Base-by-base conservation (phyloP, 2,113 vertebrate species). In the Cebidichthys violaceus region DNA sequence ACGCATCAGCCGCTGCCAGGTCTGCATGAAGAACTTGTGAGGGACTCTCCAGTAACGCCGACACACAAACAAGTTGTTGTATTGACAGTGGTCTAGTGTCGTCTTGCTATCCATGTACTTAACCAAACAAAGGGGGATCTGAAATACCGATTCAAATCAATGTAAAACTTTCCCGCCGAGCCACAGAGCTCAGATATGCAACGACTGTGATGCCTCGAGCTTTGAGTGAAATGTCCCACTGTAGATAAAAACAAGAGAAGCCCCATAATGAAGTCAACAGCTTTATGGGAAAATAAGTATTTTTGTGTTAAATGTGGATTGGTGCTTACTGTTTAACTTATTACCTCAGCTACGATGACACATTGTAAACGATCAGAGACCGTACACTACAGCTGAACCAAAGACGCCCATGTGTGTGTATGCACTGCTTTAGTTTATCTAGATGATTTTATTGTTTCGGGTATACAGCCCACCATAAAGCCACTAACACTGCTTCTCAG, bases 21-120 rank as follows among this genome's bases (percentile, higher is more conserved):
- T 99, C 86, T 99, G 98, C 93, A 99, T 99, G 98, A 99, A 99
- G 95, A 99, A 99, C 94, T 90, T 99, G 90, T 99, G 95, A 97
- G 52, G 75, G 82, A 31, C 45, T 66, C 14, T 0, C n/a, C 14
- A 47, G 50, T 13, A 6, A 22, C 9, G 4, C 65, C 20, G 60
- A 45, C 75, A 35, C 22, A 29, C 22, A 22, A 4, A 70, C 27
- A 70, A 65, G 65, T 2, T 13, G 29, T 50, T 73, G 57, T 70
- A 52, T 9, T 27, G 60, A 52, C 64, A 37, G 47, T 52, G 81
- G 57, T 59, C 29, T n/a, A 35, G 31, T 52, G 45, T 57, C 15
- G 2, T 78, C 50, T 67, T 64, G 65, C 18, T 70, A 10, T 62
- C 68, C 27, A 17, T 29, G 41, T 55, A n/a, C 29, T 66, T 59